Base-by-base conservation (phyloP, 2,113 vertebrate species). In the Phylloscopus trochilus region DNA sequence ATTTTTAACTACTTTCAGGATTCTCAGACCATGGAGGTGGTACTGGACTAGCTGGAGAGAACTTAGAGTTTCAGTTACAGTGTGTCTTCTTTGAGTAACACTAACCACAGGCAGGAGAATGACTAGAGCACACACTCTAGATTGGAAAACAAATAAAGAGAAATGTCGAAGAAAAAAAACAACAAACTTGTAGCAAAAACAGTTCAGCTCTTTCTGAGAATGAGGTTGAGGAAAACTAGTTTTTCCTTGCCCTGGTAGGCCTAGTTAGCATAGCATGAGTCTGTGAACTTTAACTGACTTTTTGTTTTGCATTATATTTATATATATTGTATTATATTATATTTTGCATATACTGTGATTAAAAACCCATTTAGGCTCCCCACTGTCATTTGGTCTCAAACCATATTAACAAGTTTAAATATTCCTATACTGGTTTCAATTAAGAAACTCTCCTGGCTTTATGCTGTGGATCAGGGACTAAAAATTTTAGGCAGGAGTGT, bases 141-240 rank as follows among this genome's bases (percentile, higher is more conserved):
- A 78, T 58, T 69, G 93, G 90, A 89, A 96, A 92, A 90, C 56
- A 96, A 95, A 95, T 92, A 93, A 93, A 97, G 80, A 93, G 68
- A 93, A 93, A 92, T 60, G 35, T 87, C 7, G 66, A 94, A 94
- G 78, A 37, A 94, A 68, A 81, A 80, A 63, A 74, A 94, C 89
- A 87, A 43, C 58, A 94, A 91, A 87, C 53, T 33, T 35, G 44
- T 30, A 92, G 64, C 72, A 95, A 90, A 93, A 93, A 88, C 28
- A 47, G 88, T 95, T 94, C 58, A 93, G 49, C n/a, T 49, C 77
- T 90, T 97, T 97, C 96, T 95, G 94, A 96, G 93, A 96, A 97
- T 9, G 60, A 96, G 88, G 92, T n/a, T 93, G 68, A 94, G 79
- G 94, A 95, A 96, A 92, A 95, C 81, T 70, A 18, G 69, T 93